These are phyloP conservation scores for Ceratotherium simum DNA, from an alignment of 2,113 vertebrate genomes.

Conservation along the genomic window DNA sequence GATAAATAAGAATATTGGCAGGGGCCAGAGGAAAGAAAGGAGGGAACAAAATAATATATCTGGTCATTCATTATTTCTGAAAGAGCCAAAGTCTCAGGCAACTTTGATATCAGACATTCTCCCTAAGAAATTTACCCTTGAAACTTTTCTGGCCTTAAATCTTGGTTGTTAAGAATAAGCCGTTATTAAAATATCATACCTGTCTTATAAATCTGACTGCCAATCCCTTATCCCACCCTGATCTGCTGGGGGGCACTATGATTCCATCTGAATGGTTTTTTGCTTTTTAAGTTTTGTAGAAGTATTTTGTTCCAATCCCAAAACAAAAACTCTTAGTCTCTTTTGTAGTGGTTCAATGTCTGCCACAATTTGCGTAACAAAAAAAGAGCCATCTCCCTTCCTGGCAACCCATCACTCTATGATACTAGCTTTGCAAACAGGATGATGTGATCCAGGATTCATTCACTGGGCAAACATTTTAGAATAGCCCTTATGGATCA, in stretches of 20 bases:
- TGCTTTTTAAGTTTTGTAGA: background rate
- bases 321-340: slow-evolving; percentile 33
- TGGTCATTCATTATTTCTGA: background rate
- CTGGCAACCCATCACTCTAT: background rate
- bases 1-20: background rate
- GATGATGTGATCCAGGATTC: background rate
- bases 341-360: background rate
- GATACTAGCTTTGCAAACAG: background rate
- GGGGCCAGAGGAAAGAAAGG: background rate
- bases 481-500: background rate
- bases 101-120: background rate
- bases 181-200: background rate
- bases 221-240: background rate
- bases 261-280: background rate
- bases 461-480: background rate
- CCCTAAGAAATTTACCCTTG: background rate
- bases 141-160: background rate
- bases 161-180: background rate
- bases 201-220: background rate
- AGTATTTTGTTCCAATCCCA: background rate
- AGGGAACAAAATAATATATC: background rate
- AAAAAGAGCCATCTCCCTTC: background rate
- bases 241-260: background rate
- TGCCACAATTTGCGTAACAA: background rate
- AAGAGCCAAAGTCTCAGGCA: background rate